Evolutionary conservation across 2,888 invertebrate genomes (phyloP).

Genomic region (Elysia crispata): DNA sequence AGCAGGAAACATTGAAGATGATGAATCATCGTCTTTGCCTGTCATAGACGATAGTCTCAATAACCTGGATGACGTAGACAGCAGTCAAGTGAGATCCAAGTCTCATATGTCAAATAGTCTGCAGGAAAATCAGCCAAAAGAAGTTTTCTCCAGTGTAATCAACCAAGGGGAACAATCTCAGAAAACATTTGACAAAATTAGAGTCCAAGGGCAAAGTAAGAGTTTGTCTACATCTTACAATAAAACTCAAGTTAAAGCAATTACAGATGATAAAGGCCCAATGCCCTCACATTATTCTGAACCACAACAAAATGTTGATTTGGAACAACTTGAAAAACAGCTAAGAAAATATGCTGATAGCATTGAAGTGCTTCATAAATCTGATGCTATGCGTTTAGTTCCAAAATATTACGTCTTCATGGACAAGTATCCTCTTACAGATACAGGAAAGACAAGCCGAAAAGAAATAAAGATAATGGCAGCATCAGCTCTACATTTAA

Average conservation of each 20-base stretch:
- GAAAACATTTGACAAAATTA: neutral
- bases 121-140: neutral
- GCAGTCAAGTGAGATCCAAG: neutral
- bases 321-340: conserved; percentile 23
- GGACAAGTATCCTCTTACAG: conserved; percentile 44
- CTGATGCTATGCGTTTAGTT: conserved; percentile 48
- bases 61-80: conserved; percentile 11
- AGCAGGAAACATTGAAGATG: neutral
- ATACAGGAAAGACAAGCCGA: conserved; percentile 49
- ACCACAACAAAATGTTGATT: neutral
- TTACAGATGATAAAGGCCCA: neutral
- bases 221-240: neutral
- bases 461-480: conserved; percentile 44
- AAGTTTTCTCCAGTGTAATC: neutral
- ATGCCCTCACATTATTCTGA: too few relatives aligned
- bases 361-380: conserved; percentile 28
- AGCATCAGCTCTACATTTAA: conserved; percentile 5
- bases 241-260: neutral
- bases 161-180: neutral
- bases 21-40: neutral
- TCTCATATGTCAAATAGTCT: too few relatives aligned
- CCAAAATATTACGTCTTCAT: conserved; percentile 51
- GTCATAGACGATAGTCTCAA: neutral
- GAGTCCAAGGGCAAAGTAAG: neutral
- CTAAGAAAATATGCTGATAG: conserved; percentile 38